Evolutionary conservation across 2,113 vertebrate genomes (phyloP).

Genomic region (Heterotis niloticus): DNA sequence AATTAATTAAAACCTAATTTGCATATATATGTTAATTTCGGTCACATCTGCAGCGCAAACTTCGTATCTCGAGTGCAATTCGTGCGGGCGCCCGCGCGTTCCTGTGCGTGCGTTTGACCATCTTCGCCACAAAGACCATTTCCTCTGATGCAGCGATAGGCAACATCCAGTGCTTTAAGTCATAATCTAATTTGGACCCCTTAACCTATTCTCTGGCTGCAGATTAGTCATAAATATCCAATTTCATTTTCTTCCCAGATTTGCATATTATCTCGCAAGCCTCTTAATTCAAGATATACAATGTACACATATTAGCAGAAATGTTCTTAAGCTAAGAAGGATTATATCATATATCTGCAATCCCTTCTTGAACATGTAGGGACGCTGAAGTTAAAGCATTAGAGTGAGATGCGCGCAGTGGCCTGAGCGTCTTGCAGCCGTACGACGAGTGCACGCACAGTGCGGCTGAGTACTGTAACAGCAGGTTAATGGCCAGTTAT

Average conservation of each 20-base stretch:
- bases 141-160: slow-evolving; percentile 15
- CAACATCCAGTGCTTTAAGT: slow-evolving; percentile 44
- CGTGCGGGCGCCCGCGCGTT: not conserved
- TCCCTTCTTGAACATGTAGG: slow-evolving; percentile 38
- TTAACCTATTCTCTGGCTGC: slow-evolving; percentile 46
- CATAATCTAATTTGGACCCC: slow-evolving; percentile 55
- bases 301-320: slow-evolving; percentile 49
- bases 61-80: slow-evolving; percentile 9
- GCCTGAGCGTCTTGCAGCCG: slow-evolving; percentile 37
- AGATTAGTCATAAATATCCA: slow-evolving; percentile 53
- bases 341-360: slow-evolving; percentile 48
- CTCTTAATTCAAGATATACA: slow-evolving; percentile 58
- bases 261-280: slow-evolving; percentile 54
- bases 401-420: slow-evolving; percentile 20
- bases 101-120: not conserved
- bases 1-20: slow-evolving; percentile 68
- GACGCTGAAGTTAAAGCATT: slow-evolving; percentile 15
- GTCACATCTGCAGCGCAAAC: slow-evolving; percentile 46
- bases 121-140: not conserved
- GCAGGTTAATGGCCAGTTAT: slow-evolving; percentile 60
- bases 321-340: slow-evolving; percentile 52
- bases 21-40: slow-evolving; percentile 68
- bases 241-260: slow-evolving; percentile 49
- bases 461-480: slow-evolving; percentile 51
- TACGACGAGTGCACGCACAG: slow-evolving; percentile 52